Evolutionary conservation across 2,888 invertebrate species (phyloP).

Genomic region (Altica lythri): DNA sequence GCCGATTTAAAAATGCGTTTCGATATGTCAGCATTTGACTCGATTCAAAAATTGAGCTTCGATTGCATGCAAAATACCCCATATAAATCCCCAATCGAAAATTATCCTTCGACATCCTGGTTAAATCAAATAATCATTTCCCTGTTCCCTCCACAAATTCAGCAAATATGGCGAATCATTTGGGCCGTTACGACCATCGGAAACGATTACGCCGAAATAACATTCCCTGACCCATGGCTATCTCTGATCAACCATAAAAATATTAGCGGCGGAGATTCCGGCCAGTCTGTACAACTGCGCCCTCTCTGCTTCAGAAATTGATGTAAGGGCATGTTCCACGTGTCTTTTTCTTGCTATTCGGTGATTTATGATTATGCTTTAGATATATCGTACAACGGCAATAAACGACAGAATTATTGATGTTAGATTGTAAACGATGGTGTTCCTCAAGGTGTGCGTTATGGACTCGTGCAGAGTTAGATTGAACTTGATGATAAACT

Average conservation of each 20-base stretch:
- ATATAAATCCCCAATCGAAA: constrained; percentile 15
- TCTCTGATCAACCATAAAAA: constrained; percentile 59
- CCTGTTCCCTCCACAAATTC: constrained; percentile 26
- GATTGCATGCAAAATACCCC: neutral
- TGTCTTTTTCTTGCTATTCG: constrained; percentile 9
- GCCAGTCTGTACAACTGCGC: constrained; percentile 46
- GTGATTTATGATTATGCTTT: constrained; percentile 19
- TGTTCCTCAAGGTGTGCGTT: neutral
- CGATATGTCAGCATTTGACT: no score
- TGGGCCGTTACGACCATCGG: constrained; percentile 41
- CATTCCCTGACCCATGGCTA: constrained; percentile 55
- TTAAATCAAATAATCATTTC: constrained; percentile 19
- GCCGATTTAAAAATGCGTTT: no score
- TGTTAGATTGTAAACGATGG: neutral
- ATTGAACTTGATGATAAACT: neutral
- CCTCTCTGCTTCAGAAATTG: constrained; percentile 6
- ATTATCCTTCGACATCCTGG: constrained; percentile 13
- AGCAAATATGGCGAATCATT: constrained; percentile 23
- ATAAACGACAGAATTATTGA: neutral
- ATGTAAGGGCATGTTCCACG: constrained; percentile 11
- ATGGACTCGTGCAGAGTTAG: neutral
- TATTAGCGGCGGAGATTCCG: constrained; percentile 56
- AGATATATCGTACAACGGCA: constrained; percentile 5
- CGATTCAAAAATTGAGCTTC: no score
- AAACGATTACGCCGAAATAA: constrained; percentile 54